Percentiles rank a stretch among this genome's conserved stretches.
Evolutionary conservation across 2,888 invertebrate genomes (phyloP).

Genomic region (Oeneis ivallda): DNA sequence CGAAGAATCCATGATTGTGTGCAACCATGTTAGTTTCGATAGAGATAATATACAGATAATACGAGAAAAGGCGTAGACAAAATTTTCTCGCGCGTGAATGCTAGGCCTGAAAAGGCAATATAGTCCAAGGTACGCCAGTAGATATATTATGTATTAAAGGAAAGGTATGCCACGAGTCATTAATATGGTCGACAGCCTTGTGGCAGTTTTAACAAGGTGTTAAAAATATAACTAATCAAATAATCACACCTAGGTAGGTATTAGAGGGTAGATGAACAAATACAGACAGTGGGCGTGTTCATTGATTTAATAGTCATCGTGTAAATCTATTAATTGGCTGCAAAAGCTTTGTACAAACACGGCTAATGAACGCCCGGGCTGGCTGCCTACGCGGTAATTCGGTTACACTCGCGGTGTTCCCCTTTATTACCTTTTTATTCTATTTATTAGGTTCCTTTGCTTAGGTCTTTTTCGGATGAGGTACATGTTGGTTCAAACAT

Average conservation of each 20-base stretch:
- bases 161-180: too few species aligned
- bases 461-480: slow-evolving; percentile 21
- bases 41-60: too few species aligned
- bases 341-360: slow-evolving; percentile 65
- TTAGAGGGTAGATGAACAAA: slow-evolving; percentile 49
- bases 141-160: too few species aligned
- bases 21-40: too few species aligned
- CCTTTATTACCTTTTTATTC: slow-evolving; percentile 50
- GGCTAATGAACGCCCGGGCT: slow-evolving; percentile 62
- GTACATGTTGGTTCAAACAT: background rate
- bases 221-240: background rate
- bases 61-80: too few species aligned
- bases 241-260: slow-evolving; percentile 22
- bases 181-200: too few species aligned
- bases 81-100: too few species aligned
- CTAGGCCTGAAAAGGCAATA: too few species aligned
- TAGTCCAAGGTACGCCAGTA: too few species aligned
- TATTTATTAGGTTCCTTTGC: slow-evolving; percentile 31
- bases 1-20: too few species aligned
- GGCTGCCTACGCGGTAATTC: slow-evolving; percentile 53
- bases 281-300: slow-evolving; percentile 51
- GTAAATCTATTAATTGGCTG: slow-evolving; percentile 62
- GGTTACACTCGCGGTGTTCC: slow-evolving; percentile 59
- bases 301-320: slow-evolving; percentile 60
- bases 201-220: too few species aligned